Base-by-base conservation (phyloP, 1,140 invertebrate genomes). In the Cherax quadricarinatus region DNA sequence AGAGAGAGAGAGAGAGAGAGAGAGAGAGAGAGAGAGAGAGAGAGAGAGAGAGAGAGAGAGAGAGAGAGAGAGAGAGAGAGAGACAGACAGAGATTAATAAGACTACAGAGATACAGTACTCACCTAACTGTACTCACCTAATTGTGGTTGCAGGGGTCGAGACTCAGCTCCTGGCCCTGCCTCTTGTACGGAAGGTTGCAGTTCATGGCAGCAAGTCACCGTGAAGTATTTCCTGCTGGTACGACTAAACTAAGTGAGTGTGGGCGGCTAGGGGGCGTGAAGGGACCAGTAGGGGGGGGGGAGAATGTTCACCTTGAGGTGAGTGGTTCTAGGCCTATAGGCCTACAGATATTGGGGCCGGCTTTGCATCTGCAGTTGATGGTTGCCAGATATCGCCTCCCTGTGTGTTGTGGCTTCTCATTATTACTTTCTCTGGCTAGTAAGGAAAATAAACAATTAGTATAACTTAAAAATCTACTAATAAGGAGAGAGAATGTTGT, bases 321-420 rank as follows among this genome's bases (percentile, higher is more conserved):
- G 30, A 75, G 70, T n/a, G 70, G 70, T 75, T 21, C 24, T n/a
- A 75, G 70, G 70, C n/a, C 3, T n/a, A 21, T 21, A 53, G 49
- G 49, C 49, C 51, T 53, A 83, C 81, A 53, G 21, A 57, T 83
- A 60, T 57, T 30, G 81, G 81, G 79, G 21, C 4, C 3, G 30
- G 81, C 57, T 83, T 83, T 83, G 81, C 81, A 83, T 83, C 81
- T 83, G 81, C 81, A 83, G 81, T 83, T 83, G 81, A 83, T 57
- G 81, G 24, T 60, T 53, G 21, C 81, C n/a, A 5, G 81, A 57
- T 30, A 1, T 14, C 18, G 0, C 62, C 62, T 66, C 14, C 62
- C 62, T 16, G 62, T 18, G 62, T 66, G 62, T 66, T 5, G 4
- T 14, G 7, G 10, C 62, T 66, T 1, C 10, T 21, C 16, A 1